phyloP scores from a whole-genome alignment of 2,888 invertebrate genomes.

The Dendrolimus pini region DNA sequence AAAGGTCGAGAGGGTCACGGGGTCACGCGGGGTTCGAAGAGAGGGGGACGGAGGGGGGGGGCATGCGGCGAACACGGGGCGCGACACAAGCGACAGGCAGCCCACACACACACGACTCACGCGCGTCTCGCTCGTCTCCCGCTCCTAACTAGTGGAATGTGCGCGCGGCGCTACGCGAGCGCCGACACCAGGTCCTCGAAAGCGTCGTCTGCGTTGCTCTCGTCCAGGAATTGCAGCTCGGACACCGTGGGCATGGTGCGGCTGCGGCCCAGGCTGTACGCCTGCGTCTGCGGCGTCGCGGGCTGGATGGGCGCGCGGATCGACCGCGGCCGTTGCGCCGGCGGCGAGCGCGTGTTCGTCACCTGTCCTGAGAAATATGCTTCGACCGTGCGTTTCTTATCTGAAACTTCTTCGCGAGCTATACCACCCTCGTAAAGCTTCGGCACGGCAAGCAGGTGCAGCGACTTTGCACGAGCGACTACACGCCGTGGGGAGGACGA shows the following conservation, averaged over 20 bases:
- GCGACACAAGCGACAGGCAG: constrained; percentile 60
- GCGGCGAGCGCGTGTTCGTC: constrained; percentile 13
- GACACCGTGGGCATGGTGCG: constrained; percentile 86
- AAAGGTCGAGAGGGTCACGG: constrained; percentile 18
- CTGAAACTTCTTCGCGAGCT: constrained; percentile 79
- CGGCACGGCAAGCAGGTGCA: constrained; percentile 83
- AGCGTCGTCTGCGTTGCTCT: constrained; percentile 90
- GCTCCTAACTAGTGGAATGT: constrained; percentile 69
- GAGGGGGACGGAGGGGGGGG: constrained; percentile 23
- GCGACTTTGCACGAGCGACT: constrained; percentile 81
- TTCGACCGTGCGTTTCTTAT: constrained; percentile 84
- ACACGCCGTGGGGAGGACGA: constrained; percentile 58
- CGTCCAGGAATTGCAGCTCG: constrained; percentile 81
- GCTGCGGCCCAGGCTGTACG: constrained; percentile 80
- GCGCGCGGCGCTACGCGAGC: constrained; percentile 57
- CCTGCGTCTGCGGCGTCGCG: constrained; percentile 16
- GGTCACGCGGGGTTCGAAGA: constrained; percentile 21
- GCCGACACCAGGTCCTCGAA: constrained; percentile 90
- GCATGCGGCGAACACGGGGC: constrained; percentile 35
- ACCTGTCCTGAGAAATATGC: constrained; percentile 79
- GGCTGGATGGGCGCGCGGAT: constrained; percentile 53
- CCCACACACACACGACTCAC: constrained; percentile 74
- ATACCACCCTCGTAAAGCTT: constrained; percentile 90
- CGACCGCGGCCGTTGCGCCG: constrained; percentile 31
- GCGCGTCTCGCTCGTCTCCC: constrained; percentile 69